Evolutionary conservation across 2,797 vertebrate species (phyloP), one percentile per base, ranked within the genome.

Genomic region (Chelidonichthys spinosus): DNA sequence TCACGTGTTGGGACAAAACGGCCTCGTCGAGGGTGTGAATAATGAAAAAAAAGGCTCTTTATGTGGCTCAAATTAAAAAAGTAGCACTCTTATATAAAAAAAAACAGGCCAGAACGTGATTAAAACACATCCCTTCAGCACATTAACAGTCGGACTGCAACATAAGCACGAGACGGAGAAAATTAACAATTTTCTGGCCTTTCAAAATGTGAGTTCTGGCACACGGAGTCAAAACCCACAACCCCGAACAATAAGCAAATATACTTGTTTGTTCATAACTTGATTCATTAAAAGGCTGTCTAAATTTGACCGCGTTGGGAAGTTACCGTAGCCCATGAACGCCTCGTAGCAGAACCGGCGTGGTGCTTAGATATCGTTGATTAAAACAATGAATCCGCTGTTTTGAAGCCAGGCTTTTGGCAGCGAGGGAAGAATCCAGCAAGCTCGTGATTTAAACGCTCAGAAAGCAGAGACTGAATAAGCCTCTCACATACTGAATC

Each of bases 41-140:
- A 43, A 25, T 59, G 5, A 49, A n/a, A 10, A 10, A 4, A 0
- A 50, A 8, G 6, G 36, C 11, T 35, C 10, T 63, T 72, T 39
- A 33, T 18, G 43, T 18, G 47, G 54, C 25, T 68, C 44, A 54
- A 63, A 69, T 60, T 50, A 63, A 43, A 70, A 60, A 33, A 13
- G 43, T 32, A 64, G 36, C 17, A 11, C 13, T 58, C 55, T 72
- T 44, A 74, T 72, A 40, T 64, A 58, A 53, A 2, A 39, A 2
- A 7, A 7, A 42, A 42, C 40, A 18, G 65, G 60, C 35, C 17
- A 53, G n/a, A 55, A 54, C 25, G 60, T n/a, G 55, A 78, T 75
- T 74, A 69, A 70, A 79, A 78, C 46, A 47, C 58, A 64, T 25
- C 47, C 55, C 52, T 47, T 52, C 7, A 64, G 2, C 61, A 60